These are phyloP conservation scores for Drosophila quasianomalipes DNA, from an alignment of 2,888 invertebrate species.

Conservation along the genomic window DNA sequence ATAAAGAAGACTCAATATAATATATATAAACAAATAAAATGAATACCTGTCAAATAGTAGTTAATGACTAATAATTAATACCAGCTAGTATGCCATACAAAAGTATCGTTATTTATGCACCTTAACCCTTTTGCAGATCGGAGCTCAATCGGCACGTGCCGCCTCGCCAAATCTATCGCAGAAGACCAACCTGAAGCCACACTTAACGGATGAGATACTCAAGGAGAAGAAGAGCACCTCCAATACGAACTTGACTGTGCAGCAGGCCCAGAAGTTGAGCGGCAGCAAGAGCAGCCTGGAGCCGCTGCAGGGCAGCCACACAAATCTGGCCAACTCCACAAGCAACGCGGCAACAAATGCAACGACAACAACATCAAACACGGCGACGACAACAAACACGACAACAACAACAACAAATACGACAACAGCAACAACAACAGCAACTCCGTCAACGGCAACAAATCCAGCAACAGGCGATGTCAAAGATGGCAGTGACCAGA, in stretches of 20 bases:
- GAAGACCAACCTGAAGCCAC: constrained; percentile 80
- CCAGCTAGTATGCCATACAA: neutral
- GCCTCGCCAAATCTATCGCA: constrained; percentile 85
- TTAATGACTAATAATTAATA: neutral
- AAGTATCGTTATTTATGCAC: neutral
- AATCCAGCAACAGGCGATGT: constrained; percentile 27
- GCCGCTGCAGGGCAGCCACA: constrained; percentile 73
- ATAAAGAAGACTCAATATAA: too few relatives aligned
- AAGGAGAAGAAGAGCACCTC: constrained; percentile 76
- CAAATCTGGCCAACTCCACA: constrained; percentile 54
- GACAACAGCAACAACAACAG: constrained; percentile 23
- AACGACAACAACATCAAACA: constrained; percentile 20
- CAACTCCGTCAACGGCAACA: constrained; percentile 30
- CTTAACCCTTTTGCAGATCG: constrained; percentile 70
- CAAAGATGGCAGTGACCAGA: constrained; percentile 28
- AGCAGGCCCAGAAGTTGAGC: constrained; percentile 67
- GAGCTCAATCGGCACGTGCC: constrained; percentile 83
- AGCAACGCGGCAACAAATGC: constrained; percentile 41
- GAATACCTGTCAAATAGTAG: neutral
- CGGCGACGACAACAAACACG: constrained; percentile 46
- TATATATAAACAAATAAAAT: neutral
- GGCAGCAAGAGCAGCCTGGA: constrained; percentile 74
- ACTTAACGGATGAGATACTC: constrained; percentile 79
- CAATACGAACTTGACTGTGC: constrained; percentile 64
- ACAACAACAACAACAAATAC: constrained; percentile 23